Percentiles rank a stretch among this genome's conserved stretches.
phyloP scores from a whole-genome alignment of 2,888 invertebrate genomes.

The Tribolium freemani region DNA sequence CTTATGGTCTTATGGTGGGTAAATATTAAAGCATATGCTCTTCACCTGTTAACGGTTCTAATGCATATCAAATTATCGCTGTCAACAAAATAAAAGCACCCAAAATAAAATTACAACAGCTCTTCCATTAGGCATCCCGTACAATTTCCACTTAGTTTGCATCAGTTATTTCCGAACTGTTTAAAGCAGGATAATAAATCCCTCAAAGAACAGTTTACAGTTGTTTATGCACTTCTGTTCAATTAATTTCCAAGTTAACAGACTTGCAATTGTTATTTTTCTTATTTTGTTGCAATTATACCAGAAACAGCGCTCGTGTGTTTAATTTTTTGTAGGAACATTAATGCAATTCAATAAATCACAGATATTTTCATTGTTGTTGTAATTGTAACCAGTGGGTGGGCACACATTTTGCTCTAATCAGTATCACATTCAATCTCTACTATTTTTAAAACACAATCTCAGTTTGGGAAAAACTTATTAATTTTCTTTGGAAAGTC shows the following conservation, averaged over 20 bases:
- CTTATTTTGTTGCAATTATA: not conserved
- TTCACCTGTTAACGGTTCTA: conserved; percentile 26
- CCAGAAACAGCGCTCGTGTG: not conserved
- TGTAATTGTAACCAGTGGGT: no score
- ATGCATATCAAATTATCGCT: conserved; percentile 38
- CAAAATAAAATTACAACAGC: not conserved
- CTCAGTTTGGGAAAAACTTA: no score
- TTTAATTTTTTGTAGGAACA: not conserved
- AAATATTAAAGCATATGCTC: conserved; percentile 53
- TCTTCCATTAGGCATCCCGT: no score
- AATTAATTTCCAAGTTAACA: conserved; percentile 6
- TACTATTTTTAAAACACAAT: no score
- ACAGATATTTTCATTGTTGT: no score
- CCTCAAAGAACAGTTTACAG: no score
- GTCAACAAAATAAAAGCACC: conserved; percentile 32
- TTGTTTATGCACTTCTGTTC: not conserved
- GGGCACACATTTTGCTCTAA: no score
- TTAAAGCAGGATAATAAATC: not conserved
- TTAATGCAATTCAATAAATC: no score
- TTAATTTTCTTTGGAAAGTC: no score
- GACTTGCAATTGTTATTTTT: conserved; percentile 5
- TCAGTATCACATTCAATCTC: no score
- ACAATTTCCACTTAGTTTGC: no score
- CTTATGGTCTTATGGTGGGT: conserved; percentile 44
- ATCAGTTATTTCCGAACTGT: not conserved